Conservation (phyloP, 2,888 invertebrate species). For the Archips xylosteana region DNA sequence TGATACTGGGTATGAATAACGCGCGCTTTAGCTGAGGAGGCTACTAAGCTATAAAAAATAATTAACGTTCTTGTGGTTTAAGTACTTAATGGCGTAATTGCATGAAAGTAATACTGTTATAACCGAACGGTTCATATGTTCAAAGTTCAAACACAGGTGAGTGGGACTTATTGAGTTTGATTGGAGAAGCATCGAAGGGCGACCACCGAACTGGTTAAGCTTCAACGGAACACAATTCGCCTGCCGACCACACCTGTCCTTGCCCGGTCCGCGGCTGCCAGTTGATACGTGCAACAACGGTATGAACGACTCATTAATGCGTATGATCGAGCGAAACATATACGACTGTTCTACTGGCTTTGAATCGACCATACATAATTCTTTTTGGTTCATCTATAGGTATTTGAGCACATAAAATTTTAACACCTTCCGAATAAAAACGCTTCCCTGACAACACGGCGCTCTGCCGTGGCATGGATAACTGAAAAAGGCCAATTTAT, state of each 20-base stretch:
- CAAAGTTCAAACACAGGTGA: not conserved
- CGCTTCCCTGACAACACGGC: conserved; percentile 1
- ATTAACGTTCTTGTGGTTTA: not conserved
- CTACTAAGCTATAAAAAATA: conserved; percentile 1
- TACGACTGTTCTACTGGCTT: not conserved
- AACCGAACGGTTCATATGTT: not conserved
- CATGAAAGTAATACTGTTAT: conserved; percentile 6
- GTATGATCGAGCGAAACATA: conserved; percentile 19
- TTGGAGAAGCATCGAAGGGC: conserved; percentile 17
- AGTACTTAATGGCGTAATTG: conserved; percentile 10
- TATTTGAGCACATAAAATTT: conserved; percentile 8
- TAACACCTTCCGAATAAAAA: conserved; percentile 8
- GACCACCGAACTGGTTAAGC: conserved; percentile 23
- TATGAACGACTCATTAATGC: conserved; percentile 24
- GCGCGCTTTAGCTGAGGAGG: not conserved
- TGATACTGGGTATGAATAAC: not conserved
- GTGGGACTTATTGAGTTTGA: not conserved
- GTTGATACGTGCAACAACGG: conserved; percentile 28
- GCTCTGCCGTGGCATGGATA: not conserved
- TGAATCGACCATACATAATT: not conserved
- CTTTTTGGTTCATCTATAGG: not conserved
- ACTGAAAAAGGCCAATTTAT: not conserved
- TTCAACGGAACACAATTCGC: not conserved
- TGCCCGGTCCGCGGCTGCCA: conserved; percentile 10
- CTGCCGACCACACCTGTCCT: conserved; percentile 16